Evolutionary conservation across 2,888 invertebrate species (phyloP).

Genomic region (Coelinius sp.): DNA sequence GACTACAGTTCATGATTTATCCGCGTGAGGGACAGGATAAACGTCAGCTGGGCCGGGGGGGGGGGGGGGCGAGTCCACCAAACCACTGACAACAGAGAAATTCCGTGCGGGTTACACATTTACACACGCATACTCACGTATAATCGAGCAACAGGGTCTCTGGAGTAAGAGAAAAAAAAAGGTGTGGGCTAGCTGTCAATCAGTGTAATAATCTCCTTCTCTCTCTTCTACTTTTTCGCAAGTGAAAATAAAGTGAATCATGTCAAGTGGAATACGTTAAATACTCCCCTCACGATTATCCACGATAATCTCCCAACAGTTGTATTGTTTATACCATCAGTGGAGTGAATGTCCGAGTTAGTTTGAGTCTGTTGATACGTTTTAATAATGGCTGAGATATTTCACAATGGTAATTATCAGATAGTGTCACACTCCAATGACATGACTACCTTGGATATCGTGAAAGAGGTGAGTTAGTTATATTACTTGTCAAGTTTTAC

Average conservation of each 20-base stretch:
- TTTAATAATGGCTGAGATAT: conserved; percentile 45
- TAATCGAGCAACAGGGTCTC: not conserved
- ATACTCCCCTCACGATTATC: not conserved
- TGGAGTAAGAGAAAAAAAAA: not conserved
- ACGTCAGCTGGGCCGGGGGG: too few relatives aligned
- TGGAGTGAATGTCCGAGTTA: not conserved
- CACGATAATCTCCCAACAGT: not conserved
- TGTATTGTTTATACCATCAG: not conserved
- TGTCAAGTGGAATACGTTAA: not conserved
- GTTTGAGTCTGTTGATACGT: not conserved
- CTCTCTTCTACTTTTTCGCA: not conserved
- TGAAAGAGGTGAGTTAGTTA: conserved; percentile 63
- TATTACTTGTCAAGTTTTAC: not conserved
- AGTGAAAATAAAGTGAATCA: not conserved
- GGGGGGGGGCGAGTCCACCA: too few relatives aligned
- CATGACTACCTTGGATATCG: conserved; percentile 54
- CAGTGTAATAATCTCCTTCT: not conserved
- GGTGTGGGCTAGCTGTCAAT: not conserved
- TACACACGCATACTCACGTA: not conserved
- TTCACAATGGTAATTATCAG: conserved; percentile 65
- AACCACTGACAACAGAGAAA: too few relatives aligned
- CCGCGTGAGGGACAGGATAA: too few relatives aligned
- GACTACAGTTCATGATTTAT: too few relatives aligned
- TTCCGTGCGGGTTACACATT: too few relatives aligned
- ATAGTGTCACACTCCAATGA: conserved; percentile 57